Evolutionary conservation across 2,888 invertebrate species (phyloP).

Genomic region (Acanthosoma haemorrhoidale): DNA sequence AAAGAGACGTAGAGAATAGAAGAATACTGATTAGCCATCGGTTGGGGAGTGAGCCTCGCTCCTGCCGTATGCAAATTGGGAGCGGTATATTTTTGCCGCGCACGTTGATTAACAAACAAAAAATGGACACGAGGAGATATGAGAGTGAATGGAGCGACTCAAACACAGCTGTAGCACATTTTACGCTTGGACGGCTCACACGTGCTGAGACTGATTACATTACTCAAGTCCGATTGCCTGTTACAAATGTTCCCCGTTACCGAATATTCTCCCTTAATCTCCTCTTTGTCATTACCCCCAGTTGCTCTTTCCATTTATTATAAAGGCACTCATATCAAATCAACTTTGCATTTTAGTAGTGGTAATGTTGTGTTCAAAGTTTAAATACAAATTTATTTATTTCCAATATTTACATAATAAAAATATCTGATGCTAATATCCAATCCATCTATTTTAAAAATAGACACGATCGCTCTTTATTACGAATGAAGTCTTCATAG

Average conservation of each 20-base stretch:
- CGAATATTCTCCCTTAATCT: not conserved
- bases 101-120: not conserved
- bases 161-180: slow-evolving; percentile 9
- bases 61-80: not conserved
- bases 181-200: not conserved
- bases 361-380: too few species aligned
- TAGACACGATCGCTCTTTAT: too few species aligned
- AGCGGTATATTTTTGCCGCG: not conserved
- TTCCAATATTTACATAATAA: too few species aligned
- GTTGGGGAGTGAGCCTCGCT: not conserved
- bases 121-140: slow-evolving; percentile 4
- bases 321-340: too few species aligned
- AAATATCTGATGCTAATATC: too few species aligned
- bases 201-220: slow-evolving; percentile 12
- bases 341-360: too few species aligned
- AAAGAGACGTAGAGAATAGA: not conserved
- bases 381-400: too few species aligned
- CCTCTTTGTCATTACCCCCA: not conserved
- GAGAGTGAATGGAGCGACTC: not conserved
- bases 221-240: slow-evolving; percentile 12
- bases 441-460: too few species aligned
- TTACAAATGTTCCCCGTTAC: slow-evolving; percentile 2
- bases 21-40: not conserved
- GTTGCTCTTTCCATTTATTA: too few species aligned
- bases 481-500: too few species aligned